Base-by-base conservation (phyloP, 2,888 invertebrate species). In the Lasioglossum villosulum region DNA sequence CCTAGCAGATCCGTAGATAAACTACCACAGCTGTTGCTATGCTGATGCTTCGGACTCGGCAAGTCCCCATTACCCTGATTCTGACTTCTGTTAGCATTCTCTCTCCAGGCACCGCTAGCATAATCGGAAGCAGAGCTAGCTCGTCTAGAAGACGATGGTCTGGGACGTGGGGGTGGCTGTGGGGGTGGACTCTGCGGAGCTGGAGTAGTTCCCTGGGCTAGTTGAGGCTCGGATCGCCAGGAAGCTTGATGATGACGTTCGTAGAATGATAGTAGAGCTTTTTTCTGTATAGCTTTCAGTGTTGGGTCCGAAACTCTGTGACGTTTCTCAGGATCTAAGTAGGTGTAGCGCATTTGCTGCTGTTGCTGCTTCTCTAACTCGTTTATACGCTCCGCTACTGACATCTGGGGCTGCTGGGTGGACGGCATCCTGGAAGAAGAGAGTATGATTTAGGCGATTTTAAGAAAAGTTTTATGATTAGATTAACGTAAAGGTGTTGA, bases 211-310 rank as follows among this genome's bases (percentile, higher is more conserved):
- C 90, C 91, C 76, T 91, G 93, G 1, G 96, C 95, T 16, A 96
- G 93, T 80, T 96, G 96, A 0, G 96, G 96, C 89, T 96, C 96
- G 0, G 96, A 96, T 78, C 96, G 95, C 96, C 96, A 96, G 19
- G 96, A 95, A 0, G 95, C 93, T 75, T 94, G 93, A 72, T 95
- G 94, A 91, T 97, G 97, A 73, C 97, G 96, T 93, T 98, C 98
- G 94, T 98, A 98, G 93, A 97, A 98, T 2, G 97, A 97, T 83
- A 98, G 95, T 12, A 98, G 96, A 0, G 98, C 98, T 94, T 98
- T 97, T 95, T 98, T 98, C 93, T 98, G 98, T 85, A 97, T 97
- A 23, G 97, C 97, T 95, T 98, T 98, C 48, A 98, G 95, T 0
- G 98, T 97, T 14, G 97, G 96, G 93, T 97, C 97, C 45, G 97